Percentiles rank a stretch among this genome's conserved stretches.
Conservation (phyloP, 2,888 invertebrate genomes). For the Incurvaria masculella region DNA sequence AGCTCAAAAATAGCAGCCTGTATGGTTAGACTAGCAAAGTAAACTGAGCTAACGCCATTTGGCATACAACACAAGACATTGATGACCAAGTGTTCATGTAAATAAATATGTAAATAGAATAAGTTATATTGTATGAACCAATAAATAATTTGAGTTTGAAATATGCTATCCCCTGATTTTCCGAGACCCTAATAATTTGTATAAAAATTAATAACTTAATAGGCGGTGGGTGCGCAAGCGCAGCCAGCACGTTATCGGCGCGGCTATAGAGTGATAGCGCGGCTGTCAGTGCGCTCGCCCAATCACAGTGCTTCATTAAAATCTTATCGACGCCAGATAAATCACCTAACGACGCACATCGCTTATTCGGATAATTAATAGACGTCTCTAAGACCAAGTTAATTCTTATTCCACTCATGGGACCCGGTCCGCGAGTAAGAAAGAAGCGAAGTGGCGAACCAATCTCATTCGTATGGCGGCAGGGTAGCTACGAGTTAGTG, state of each 20-base stretch:
- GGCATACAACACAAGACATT: too few relatives aligned
- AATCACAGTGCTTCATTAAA: conserved; percentile 59
- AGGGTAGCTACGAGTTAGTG: too few relatives aligned
- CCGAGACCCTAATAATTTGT: conserved; percentile 24
- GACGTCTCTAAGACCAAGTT: conserved; percentile 45
- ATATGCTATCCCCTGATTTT: conserved; percentile 28
- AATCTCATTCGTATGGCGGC: too few relatives aligned
- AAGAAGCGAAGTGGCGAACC: too few relatives aligned
- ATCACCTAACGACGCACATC: conserved; percentile 54
- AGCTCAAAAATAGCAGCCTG: too few relatives aligned
- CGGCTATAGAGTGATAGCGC: conserved; percentile 19
- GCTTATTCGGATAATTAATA: conserved; percentile 56
- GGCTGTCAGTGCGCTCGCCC: conserved; percentile 43
- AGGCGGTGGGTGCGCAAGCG: conserved; percentile 46
- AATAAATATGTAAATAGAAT: too few relatives aligned
- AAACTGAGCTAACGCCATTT: too few relatives aligned
- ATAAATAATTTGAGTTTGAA: too few relatives aligned
- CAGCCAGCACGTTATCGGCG: conserved; percentile 41
- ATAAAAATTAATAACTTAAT: conserved; percentile 56
- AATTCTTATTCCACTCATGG: conserved; percentile 33
- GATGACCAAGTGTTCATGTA: too few relatives aligned
- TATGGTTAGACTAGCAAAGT: too few relatives aligned
- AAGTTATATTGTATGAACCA: too few relatives aligned
- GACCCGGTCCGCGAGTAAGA: conserved; percentile 31
- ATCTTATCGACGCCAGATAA: conserved; percentile 56